phyloP scores from a whole-genome alignment of 2,113 vertebrate species.

The Solea senegalensis region DNA sequence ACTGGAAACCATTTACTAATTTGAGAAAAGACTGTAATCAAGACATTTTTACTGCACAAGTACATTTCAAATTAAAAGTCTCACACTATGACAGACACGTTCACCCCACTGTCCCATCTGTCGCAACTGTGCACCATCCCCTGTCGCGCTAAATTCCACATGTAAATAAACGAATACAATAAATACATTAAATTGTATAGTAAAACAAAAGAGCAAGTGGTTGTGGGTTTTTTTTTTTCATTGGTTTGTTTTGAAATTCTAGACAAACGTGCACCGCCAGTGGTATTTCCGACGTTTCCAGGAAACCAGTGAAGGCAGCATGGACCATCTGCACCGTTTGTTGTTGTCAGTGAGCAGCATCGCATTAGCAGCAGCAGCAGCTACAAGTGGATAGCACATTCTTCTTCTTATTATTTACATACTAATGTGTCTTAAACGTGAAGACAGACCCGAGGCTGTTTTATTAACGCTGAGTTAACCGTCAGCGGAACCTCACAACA shows the following conservation, averaged over 20 bases:
- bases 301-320: constrained; percentile 19
- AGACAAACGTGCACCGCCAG: neutral
- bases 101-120: too few species aligned
- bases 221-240: neutral
- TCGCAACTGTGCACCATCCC: too few species aligned
- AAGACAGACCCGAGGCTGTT: neutral
- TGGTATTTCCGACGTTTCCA: neutral
- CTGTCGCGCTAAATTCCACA: too few species aligned
- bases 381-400: neutral
- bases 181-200: too few species aligned
- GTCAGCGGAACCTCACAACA: neutral
- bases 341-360: constrained; percentile 4
- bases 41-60: too few species aligned
- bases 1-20: too few species aligned
- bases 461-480: neutral
- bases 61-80: too few species aligned
- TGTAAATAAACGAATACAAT: too few species aligned
- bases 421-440: constrained; percentile 4
- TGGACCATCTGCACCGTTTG: neutral
- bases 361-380: neutral
- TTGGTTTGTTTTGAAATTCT: neutral
- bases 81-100: too few species aligned
- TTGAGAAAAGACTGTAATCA: too few species aligned
- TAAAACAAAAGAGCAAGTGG: neutral
- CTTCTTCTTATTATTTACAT: neutral